Evolutionary conservation across 2,888 invertebrate species (phyloP).

Genomic region (Athalia cordata): DNA sequence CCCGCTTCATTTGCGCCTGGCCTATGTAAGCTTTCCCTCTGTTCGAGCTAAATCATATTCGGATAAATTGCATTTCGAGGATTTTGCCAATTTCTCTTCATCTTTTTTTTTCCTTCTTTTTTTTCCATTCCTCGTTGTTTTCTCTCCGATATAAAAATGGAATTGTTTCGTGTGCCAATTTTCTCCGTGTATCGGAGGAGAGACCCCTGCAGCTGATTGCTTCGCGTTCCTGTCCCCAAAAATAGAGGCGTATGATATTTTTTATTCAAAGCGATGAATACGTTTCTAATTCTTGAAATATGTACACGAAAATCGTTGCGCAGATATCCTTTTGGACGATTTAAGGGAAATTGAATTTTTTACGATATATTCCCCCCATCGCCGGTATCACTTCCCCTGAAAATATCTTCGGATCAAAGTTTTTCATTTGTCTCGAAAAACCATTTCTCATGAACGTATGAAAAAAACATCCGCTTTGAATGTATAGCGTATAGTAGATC

Average conservation of each 20-base stretch:
- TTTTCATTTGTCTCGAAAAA: background rate
- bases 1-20: slow-evolving; percentile 47
- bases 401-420: slow-evolving; percentile 12
- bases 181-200: slow-evolving; percentile 46
- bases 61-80: slow-evolving; percentile 66
- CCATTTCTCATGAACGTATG: slow-evolving; percentile 14
- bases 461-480: background rate
- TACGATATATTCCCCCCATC: background rate
- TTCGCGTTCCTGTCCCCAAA: slow-evolving; percentile 10
- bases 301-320: background rate
- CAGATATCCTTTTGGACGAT: slow-evolving; percentile 20
- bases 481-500: no score
- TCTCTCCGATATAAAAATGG: slow-evolving; percentile 58
- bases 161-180: slow-evolving; percentile 62
- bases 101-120: no score
- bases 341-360: slow-evolving; percentile 35
- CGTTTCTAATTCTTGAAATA: slow-evolving; percentile 37
- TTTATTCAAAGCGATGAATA: slow-evolving; percentile 33
- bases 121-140: slow-evolving; percentile 45
- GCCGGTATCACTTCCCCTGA: slow-evolving; percentile 4
- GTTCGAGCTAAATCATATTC: slow-evolving; percentile 64
- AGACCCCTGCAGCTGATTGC: slow-evolving; percentile 45
- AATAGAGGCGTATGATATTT: background rate
- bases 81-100: slow-evolving; percentile 53
- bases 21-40: slow-evolving; percentile 51